Conservation (phyloP, 92 coral and sea anemone species). For the Diadumene lineata region DNA sequence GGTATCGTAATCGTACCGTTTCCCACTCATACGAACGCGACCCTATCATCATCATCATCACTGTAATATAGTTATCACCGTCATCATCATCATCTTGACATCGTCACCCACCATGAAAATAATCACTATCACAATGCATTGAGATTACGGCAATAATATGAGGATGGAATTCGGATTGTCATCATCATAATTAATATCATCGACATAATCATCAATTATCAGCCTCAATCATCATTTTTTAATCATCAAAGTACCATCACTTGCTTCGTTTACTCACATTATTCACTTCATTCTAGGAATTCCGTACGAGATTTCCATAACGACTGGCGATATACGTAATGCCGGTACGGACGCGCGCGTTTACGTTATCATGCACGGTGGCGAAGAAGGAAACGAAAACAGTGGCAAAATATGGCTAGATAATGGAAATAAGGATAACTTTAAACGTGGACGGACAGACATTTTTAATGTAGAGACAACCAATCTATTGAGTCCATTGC, state of each 20-base stretch:
- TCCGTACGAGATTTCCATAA: slow-evolving; percentile 82
- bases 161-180: too few species aligned
- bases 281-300: slow-evolving; percentile 53
- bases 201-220: neutral
- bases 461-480: slow-evolving; percentile 83
- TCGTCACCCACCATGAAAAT: too few species aligned
- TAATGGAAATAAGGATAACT: slow-evolving; percentile 77
- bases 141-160: too few species aligned
- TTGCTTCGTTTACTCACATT: neutral
- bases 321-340: slow-evolving; percentile 91
- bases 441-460: slow-evolving; percentile 86
- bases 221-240: neutral
- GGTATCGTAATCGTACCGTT: too few species aligned
- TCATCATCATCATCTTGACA: too few species aligned
- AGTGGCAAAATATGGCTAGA: slow-evolving; percentile 93
- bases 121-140: too few species aligned
- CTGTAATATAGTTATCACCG: too few species aligned
- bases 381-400: slow-evolving; percentile 86
- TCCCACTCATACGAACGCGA: too few species aligned
- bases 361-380: slow-evolving; percentile 84
- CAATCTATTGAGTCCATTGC: slow-evolving; percentile 87
- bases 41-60: too few species aligned
- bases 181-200: neutral
- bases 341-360: slow-evolving; percentile 88
- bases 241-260: too few species aligned